phyloP scores from a whole-genome alignment of 2,888 invertebrate genomes.

The Xiphydria camelus region DNA sequence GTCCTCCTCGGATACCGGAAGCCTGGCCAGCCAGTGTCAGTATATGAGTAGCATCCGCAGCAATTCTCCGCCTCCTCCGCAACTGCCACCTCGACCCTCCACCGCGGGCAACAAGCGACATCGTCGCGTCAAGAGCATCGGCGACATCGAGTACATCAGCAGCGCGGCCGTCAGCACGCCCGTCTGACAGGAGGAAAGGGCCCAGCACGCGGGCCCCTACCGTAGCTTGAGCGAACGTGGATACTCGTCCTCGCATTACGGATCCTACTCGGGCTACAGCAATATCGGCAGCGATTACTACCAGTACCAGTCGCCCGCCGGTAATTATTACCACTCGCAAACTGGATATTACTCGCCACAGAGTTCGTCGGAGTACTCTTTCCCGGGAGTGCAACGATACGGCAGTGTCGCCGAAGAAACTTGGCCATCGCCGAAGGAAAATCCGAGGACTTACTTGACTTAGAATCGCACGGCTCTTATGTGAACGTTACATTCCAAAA shows the following conservation, averaged over 20 bases:
- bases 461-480: conserved; percentile 12
- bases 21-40: conserved; percentile 62
- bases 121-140: conserved; percentile 73
- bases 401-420: conserved; percentile 53
- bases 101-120: conserved; percentile 59
- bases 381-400: conserved; percentile 51
- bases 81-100: conserved; percentile 49
- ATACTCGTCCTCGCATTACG: conserved; percentile 50
- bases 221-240: conserved; percentile 55
- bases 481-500: neutral
- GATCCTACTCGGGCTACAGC: conserved; percentile 51
- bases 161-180: conserved; percentile 51
- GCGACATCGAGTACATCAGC: conserved; percentile 68
- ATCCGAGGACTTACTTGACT: conserved; percentile 35
- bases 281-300: conserved; percentile 44
- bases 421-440: conserved; percentile 45
- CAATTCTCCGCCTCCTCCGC: conserved; percentile 64
- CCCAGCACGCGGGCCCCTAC: conserved; percentile 53
- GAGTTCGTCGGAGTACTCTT: conserved; percentile 43
- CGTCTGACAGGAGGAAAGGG: conserved; percentile 55
- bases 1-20: conserved; percentile 66
- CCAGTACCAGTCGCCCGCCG: conserved; percentile 39
- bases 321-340: conserved; percentile 47
- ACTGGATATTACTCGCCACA: conserved; percentile 54
- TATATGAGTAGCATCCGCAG: conserved; percentile 62